Base-by-base conservation (phyloP, 2,113 vertebrate species). In the Nannobrachium achirus region DNA sequence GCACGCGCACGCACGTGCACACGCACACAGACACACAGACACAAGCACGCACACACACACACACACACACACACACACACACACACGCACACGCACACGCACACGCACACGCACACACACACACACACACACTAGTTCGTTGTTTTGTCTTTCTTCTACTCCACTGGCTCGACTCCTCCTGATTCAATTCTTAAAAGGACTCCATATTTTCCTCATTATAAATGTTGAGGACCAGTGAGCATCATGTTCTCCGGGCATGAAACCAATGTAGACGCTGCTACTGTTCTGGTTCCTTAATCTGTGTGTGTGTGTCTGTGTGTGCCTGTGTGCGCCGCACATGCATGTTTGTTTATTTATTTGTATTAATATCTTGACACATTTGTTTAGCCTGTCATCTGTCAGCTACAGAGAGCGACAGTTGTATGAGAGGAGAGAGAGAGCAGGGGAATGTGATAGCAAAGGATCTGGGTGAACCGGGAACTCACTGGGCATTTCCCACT, bases 151-250 rank as follows among this genome's bases (percentile, higher is more conserved):
- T 84, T 78, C 83, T 91, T 88, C 82, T 81, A 79, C 86, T 86
- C 64, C 83, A 68, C 64, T 83, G 79, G 80, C 15, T 58, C 25
- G 3, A 4, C 25, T 33, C 25, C 73, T 19, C 25, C 76, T 85
- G 82, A 89, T 88, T 73, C 58, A 71, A 81, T 86, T 81, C 80
- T 79, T 84, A 71, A 87, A 73, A 83, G 74, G 81, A 85, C 81
- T 86, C 73, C 83, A 48, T 33, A 78, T 82, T 55, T 25, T 66
- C 49, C 71, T 71, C 44, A 63, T 56, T 57, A 67, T 75, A 83
- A 72, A 81, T 82, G 80, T 78, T 72, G 62, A 74, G 72, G 60
- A 79, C 73, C 62, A 70, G 42, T 73, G 72, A 81, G 75, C 64
- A 85, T 73, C 16, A 6, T 75, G 79, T 75, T 72, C 62, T 69